Evolutionary conservation across 2,888 invertebrate species (phyloP), one percentile per base, ranked within the genome.

Genomic region (Phengaris alcon): DNA sequence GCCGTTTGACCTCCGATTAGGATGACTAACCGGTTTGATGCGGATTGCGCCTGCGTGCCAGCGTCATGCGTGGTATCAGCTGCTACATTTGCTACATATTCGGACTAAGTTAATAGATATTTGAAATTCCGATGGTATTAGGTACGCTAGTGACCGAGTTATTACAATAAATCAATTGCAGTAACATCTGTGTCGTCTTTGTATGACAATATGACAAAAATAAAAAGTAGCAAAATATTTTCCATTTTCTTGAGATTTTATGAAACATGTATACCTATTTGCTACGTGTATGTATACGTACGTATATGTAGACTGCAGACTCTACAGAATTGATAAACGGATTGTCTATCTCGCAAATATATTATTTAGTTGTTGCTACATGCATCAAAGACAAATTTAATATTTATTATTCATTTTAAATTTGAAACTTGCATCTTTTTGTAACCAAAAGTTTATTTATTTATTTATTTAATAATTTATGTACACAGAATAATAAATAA

Each of bases 1-100:
- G 64, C 12, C 64, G 64, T 64, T 64, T 64, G 64, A 64, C 64
- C 64, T 44, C 64, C 64, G 64, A 64, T 64, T 64, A 44, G 64
- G 64, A 64, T 64, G 64, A 64, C 35, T 64, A 64, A 64, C 64
- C 64, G 64, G 64, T 64, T 64, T 35, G 35, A 44, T 12, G 10
- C 64, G 13, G 64, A 64, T 64, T 64, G 64, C 64, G 64, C 64
- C 64, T 64, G 64, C 64, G 64, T 64, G 64, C 35, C 35, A 12
- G 64, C 35, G 64, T 64, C 64, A 64, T 64, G 64, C 64, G 59
- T 52, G 52, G 10, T 44, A 64, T 64, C 64, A 64, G 35, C 64
- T 35, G 64, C 64, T 64, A 64, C 64, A 64, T 10, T 64, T 12
- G 64, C 64, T 35, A 64, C 10, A 64, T 12, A 64, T 44, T 64